phyloP scores from a whole-genome alignment of 2,113 vertebrate species.

The Neodon shergylaensis region DNA sequence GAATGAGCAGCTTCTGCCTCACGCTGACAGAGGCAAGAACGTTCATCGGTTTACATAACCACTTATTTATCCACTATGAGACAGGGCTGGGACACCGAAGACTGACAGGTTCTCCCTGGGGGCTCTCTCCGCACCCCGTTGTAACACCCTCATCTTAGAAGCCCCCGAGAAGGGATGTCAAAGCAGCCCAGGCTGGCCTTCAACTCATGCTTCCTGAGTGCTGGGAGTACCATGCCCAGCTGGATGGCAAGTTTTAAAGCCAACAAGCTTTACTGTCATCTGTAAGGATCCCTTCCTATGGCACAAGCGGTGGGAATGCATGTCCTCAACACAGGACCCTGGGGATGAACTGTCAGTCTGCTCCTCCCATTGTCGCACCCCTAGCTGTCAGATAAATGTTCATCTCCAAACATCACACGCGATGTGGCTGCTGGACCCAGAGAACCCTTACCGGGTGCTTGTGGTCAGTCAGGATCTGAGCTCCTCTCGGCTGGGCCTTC shows the following conservation, averaged over 20 bases:
- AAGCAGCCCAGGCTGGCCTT: not conserved
- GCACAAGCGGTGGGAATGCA: conserved; percentile 47
- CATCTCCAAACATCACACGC: not conserved
- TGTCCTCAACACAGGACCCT: conserved; percentile 46
- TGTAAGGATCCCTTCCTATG: not conserved
- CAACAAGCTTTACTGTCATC: not conserved
- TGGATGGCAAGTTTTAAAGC: not conserved
- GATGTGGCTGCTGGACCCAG: rapidly evolving
- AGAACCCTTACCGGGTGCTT: not conserved
- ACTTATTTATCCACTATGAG: not conserved
- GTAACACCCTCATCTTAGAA: too few species aligned
- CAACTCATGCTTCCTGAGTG: not conserved
- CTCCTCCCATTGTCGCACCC: conserved; percentile 12
- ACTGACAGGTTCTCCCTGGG: too few species aligned
- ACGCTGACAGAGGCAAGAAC: not conserved
- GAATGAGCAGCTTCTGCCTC: not conserved
- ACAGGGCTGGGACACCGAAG: too few species aligned
- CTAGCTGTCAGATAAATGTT: not conserved
- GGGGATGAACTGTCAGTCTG: not conserved
- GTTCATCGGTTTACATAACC: not conserved
- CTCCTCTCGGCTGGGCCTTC: not conserved
- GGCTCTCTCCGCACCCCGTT: not conserved
- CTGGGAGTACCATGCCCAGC: not conserved
- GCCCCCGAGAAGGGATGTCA: too few species aligned
- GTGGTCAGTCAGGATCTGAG: not conserved